Percentiles rank a stretch among this genome's conserved stretches.
Conservation (phyloP, 2,888 invertebrate species). For the Nebria salina region DNA sequence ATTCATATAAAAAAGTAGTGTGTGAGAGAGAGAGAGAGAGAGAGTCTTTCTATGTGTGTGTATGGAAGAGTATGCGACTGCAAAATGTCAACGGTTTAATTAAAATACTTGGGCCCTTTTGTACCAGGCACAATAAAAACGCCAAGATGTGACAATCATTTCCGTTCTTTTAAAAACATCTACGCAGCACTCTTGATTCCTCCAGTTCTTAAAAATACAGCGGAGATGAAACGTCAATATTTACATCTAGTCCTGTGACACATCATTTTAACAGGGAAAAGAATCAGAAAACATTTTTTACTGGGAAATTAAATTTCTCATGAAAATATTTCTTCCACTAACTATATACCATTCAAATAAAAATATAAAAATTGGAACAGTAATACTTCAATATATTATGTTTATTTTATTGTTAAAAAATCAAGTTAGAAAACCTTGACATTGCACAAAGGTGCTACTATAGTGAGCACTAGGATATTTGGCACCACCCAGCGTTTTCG, state of each 20-base stretch:
- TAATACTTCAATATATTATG: no score
- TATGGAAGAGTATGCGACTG: slow-evolving; percentile 24
- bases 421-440: no score
- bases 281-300: no score
- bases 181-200: background rate
- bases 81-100: slow-evolving; percentile 47
- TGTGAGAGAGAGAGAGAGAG: background rate
- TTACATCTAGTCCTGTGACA: background rate
- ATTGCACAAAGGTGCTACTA: background rate
- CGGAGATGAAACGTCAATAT: background rate
- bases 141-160: slow-evolving; percentile 42
- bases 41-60: slow-evolving; percentile 16
- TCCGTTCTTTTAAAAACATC: slow-evolving; percentile 29
- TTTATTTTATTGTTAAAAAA: no score
- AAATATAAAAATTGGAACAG: no score
- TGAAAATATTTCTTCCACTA: no score
- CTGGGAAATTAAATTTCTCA: no score
- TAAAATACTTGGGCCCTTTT: slow-evolving; percentile 41
- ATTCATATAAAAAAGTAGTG: slow-evolving; percentile 33
- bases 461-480: background rate
- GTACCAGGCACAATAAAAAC: slow-evolving; percentile 27
- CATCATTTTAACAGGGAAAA: background rate
- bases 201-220: background rate
- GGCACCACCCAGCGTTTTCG: slow-evolving; percentile 59
- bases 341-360: no score